Evolutionary conservation across 2,113 vertebrate genomes (phyloP).

Genomic region (Lethenteron reissneri): DNA sequence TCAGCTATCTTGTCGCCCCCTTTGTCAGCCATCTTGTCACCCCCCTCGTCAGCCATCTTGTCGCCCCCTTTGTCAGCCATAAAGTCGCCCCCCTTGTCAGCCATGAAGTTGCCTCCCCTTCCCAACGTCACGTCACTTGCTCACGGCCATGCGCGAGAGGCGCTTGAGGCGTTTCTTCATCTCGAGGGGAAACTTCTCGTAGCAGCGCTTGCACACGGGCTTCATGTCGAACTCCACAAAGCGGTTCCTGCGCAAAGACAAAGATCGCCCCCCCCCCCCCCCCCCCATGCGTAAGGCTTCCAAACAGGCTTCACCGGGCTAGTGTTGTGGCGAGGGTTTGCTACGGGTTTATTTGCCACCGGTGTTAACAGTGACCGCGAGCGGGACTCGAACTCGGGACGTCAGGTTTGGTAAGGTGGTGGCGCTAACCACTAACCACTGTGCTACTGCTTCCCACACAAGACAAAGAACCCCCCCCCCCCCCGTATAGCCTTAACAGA

Average conservation of each 20-base stretch:
- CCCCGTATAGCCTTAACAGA: too few species aligned
- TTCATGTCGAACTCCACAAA: slow-evolving; percentile 12
- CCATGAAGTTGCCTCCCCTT: too few species aligned
- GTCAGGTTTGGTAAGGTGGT: too few species aligned
- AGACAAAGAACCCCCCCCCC: too few species aligned
- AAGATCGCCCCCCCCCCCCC: neutral
- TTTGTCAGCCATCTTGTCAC: too few species aligned
- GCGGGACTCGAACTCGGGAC: too few species aligned
- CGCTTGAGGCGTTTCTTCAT: slow-evolving; percentile 10
- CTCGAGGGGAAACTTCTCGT: slow-evolving; percentile 10
- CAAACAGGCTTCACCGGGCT: neutral
- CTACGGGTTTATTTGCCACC: neutral
- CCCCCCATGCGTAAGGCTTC: neutral
- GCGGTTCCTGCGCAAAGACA: slow-evolving; percentile 6
- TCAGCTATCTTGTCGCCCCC: too few species aligned
- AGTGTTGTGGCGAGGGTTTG: neutral
- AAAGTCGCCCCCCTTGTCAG: too few species aligned
- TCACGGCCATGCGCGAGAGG: neutral
- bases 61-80: too few species aligned
- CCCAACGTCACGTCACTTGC: neutral
- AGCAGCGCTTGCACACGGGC: slow-evolving; percentile 9
- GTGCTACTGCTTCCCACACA: too few species aligned
- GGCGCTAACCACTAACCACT: too few species aligned
- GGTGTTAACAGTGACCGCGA: neutral
- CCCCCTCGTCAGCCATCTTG: too few species aligned